These are phyloP conservation scores for Drosophila anceps DNA, from an alignment of 2,888 invertebrate genomes.

Conservation along the genomic window DNA sequence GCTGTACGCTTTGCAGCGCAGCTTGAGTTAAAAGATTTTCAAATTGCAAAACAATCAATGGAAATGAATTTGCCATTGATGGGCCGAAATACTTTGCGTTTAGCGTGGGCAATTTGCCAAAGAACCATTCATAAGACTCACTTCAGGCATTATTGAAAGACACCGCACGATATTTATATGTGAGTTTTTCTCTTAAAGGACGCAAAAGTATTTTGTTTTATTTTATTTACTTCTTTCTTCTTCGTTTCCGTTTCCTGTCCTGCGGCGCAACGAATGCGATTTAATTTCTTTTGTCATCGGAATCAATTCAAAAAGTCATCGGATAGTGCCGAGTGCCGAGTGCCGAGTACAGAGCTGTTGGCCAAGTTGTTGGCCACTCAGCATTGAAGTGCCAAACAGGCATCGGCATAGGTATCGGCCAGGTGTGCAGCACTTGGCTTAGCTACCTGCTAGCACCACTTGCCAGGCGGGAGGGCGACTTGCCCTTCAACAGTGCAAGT, in stretches of 20 bases:
- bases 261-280: slow-evolving; percentile 70
- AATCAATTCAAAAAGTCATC: slow-evolving; percentile 71
- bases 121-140: slow-evolving; percentile 63
- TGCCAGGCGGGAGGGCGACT: not conserved
- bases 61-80: slow-evolving; percentile 57
- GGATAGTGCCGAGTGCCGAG: slow-evolving; percentile 32
- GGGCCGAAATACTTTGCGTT: slow-evolving; percentile 15
- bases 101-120: slow-evolving; percentile 51
- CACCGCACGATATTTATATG: slow-evolving; percentile 54
- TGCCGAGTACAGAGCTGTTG: slow-evolving; percentile 29
- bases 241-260: slow-evolving; percentile 77
- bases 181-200: slow-evolving; percentile 34
- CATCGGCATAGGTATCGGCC: slow-evolving; percentile 28
- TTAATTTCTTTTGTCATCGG: slow-evolving; percentile 71
- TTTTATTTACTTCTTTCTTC: slow-evolving; percentile 2
- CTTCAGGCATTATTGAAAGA: slow-evolving; percentile 57
- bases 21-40: slow-evolving; percentile 61
- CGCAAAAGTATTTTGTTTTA: slow-evolving; percentile 29
- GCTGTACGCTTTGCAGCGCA: slow-evolving; percentile 27
- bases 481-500: not conserved
- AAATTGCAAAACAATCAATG: slow-evolving; percentile 59
- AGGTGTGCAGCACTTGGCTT: slow-evolving; percentile 56
- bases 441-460: slow-evolving; percentile 31
- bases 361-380: slow-evolving; percentile 69
- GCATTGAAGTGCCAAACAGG: slow-evolving; percentile 58